Base-by-base conservation (phyloP, 2,113 vertebrate genomes). In the Noctilio leporinus region DNA sequence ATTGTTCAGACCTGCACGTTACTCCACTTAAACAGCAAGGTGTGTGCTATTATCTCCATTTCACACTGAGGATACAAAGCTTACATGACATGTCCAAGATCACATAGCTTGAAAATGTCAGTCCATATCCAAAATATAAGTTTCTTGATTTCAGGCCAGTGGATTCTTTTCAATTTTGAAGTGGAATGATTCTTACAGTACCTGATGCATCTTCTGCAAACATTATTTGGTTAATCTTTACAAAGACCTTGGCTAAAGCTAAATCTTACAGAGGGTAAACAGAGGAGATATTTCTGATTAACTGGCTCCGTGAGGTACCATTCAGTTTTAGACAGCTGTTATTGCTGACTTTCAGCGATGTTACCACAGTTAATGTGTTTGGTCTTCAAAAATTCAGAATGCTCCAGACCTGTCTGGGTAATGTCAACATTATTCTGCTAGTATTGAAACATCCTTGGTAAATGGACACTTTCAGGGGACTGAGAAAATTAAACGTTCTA, bases 161-260 rank as follows among this genome's bases (percentile, higher is more conserved):
- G 22, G 22, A 35, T 70, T 40, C 53, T 90, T 59, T 33, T 55
- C 30, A 55, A 38, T 53, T 62, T 11, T 94, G n/a, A 86, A 93
- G 45, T 30, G 30, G 77, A 92, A 57, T 75, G 77, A 96, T 91
- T 95, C 78, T 86, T 64, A 93, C 4, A 43, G 69, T 87, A n/a
- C 7, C 47, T 28, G 47, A 57, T 30, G 24, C 73, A 45, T 82
- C 73, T 93, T 92, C 82, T 20, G 76, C 67, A 90, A 93, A 96
- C 40, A 89, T 30, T 78, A 87, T 45, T 91, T 96, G 55, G 95
- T 97, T 97, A 95, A 97, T 96, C 73, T 97, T 97, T 97, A 96
- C 82, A 97, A 38, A 93, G 89, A 83, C 91, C 91, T 83, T 91
- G 82, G 73, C 91, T 69, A 89, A 90, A 64, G 86, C n/a, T 91